Base-by-base conservation (phyloP, 1,140 invertebrate species). In the Pseudomyrmex flavicornis region DNA sequence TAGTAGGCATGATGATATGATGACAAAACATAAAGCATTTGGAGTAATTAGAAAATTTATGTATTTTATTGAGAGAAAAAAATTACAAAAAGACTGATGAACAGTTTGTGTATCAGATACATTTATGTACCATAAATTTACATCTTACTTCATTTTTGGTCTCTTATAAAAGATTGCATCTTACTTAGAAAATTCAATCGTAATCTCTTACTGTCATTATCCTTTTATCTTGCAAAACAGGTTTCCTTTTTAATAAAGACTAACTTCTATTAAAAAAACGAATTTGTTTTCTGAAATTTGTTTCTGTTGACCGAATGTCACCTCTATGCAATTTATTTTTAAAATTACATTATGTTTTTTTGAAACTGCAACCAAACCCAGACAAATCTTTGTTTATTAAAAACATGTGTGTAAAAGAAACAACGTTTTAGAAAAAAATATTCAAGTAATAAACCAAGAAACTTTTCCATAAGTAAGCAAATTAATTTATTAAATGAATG, bases 151-250 rank as follows among this genome's bases (percentile, higher is more conserved):
- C 59, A 2, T 35, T 1, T 58, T 1, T 58, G 59, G 12, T 61
- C 20, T 72, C 35, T 1, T 58, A 46, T 22, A 22, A 10, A 22
- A 26, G 12, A 22, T 12, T 58, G 12, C 2, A 13, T 20, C 9
- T 44, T 15, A 44, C 44, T 73, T 58, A 5, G 54, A 59, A 73
- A 73, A 73, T 46, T 44, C n/a, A 20, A 58, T 70, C 13, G 22
- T 44, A 56, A 4, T 58, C 7, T 44, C 17, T 8, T 58, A 72
- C 0, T 17, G 7, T 58, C 8, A 8, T 70, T 35, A 26, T 35
- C 15, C 13, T 59, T 72, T 73, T 59, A 73, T 17, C 22, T 8
- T 13, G 17, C 20, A 59, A 54, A 13, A 59, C 8, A 59, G 8
- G 58, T 59, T n/a, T 44, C 1, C 9, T n/a, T 44, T 65, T 7